Evolutionary conservation across 2,797 vertebrate genomes (phyloP).

Genomic region (Lemur catta): DNA sequence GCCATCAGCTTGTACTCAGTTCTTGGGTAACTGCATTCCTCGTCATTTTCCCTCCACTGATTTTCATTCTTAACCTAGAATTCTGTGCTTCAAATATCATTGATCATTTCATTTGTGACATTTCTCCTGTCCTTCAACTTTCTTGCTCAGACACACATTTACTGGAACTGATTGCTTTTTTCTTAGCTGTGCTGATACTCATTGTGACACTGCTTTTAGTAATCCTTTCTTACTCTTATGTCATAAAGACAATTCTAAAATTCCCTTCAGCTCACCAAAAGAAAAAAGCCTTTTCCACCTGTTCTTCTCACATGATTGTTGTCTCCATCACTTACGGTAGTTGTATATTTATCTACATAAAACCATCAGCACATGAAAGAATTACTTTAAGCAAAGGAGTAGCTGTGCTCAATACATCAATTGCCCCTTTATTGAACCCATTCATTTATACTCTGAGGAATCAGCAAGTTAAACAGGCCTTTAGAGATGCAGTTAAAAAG

Average conservation of each 20-base stretch:
- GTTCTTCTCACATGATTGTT: conserved; percentile 61
- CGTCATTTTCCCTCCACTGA: conserved; percentile 35
- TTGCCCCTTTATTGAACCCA: conserved; percentile 71
- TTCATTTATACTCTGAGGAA: conserved; percentile 76
- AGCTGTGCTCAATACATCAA: conserved; percentile 63
- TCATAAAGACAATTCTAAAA: conserved; percentile 60
- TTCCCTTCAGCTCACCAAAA: conserved; percentile 56
- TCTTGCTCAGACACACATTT: conserved; percentile 60
- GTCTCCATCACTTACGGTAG: conserved; percentile 62
- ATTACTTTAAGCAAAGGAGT: conserved; percentile 61
- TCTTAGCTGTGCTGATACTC: conserved; percentile 36
- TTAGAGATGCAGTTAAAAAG: conserved; percentile 33
- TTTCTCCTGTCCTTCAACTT: conserved; percentile 60
- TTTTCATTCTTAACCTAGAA: conserved; percentile 38
- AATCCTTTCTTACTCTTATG: conserved; percentile 58
- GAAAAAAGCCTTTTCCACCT: conserved; percentile 64
- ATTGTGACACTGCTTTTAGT: conserved; percentile 40
- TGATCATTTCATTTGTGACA: conserved; percentile 71
- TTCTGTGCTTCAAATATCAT: conserved; percentile 63
- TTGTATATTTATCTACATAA: conserved; percentile 72
- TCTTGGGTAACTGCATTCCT: conserved; percentile 58
- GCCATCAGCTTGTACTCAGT: conserved; percentile 45
- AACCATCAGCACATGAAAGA: conserved; percentile 57
- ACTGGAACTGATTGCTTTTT: conserved; percentile 45
- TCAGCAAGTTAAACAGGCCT: conserved; percentile 66